These are phyloP conservation scores for Sarcophaga variegata DNA, from an alignment of 2,888 invertebrate genomes.

Conservation along the genomic window DNA sequence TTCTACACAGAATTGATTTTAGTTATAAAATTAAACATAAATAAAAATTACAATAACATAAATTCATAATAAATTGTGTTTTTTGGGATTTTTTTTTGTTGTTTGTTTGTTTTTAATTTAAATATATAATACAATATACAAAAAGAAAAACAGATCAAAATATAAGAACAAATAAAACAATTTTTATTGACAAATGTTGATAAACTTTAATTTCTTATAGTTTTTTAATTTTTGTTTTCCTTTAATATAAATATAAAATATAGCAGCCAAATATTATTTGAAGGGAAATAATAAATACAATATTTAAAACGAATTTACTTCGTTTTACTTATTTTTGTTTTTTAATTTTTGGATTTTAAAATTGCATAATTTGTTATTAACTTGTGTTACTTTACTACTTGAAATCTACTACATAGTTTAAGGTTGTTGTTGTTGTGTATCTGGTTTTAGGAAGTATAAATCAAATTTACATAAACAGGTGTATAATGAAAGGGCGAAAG, in stretches of 20 bases:
- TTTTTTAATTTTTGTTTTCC: not conserved
- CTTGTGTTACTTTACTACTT: slow-evolving; percentile 52
- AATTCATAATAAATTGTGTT: slow-evolving; percentile 64
- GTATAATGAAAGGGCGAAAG: not conserved
- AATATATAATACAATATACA: slow-evolving; percentile 66
- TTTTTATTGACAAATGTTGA: slow-evolving; percentile 10
- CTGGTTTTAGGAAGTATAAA: slow-evolving; percentile 27
- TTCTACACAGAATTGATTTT: slow-evolving; percentile 57
- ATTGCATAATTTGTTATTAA: slow-evolving; percentile 50
- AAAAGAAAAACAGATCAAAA: slow-evolving; percentile 35
- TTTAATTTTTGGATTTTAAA: slow-evolving; percentile 42
- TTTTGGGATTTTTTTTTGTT: slow-evolving; percentile 39
- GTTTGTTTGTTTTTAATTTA: slow-evolving; percentile 26
- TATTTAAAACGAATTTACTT: slow-evolving; percentile 44
- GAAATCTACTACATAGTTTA: slow-evolving; percentile 58
- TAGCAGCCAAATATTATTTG: slow-evolving; percentile 59
- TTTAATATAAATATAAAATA: slow-evolving; percentile 46
- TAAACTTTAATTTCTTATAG: slow-evolving; percentile 22
- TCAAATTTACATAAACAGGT: slow-evolving; percentile 22
- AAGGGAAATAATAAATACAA: slow-evolving; percentile 28
- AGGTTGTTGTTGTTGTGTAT: slow-evolving; percentile 6
- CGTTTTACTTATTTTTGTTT: not conserved
- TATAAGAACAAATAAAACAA: slow-evolving; percentile 37
- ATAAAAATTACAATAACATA: slow-evolving; percentile 61
- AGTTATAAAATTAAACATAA: slow-evolving; percentile 58